These are phyloP conservation scores for Pelobates cultripes DNA, from an alignment of 2,797 vertebrate species.

Conservation along the genomic window DNA sequence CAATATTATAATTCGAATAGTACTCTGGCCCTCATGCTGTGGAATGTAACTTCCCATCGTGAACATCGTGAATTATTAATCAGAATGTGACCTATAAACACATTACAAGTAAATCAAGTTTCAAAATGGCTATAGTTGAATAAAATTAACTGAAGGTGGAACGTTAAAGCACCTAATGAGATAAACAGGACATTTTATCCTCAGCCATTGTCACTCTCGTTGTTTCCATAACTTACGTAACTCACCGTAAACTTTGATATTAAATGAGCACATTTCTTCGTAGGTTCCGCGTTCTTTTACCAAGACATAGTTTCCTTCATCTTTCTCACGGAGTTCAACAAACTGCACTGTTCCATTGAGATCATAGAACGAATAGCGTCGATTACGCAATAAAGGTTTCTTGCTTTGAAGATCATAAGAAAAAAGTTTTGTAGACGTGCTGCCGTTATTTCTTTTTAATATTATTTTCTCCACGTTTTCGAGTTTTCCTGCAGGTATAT, in stretches of 20 bases:
- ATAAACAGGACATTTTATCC: no score
- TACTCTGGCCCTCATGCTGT: no score
- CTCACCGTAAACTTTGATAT: slow-evolving; percentile 35
- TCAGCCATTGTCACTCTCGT: no score
- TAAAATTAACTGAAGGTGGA: no score
- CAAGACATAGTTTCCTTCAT: slow-evolving; percentile 2
- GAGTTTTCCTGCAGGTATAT: not conserved
- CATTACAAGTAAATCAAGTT: no score
- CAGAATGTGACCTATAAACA: no score
- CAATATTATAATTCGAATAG: no score
- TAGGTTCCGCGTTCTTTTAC: rapidly evolving
- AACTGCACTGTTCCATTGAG: not conserved
- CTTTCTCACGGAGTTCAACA: not conserved
- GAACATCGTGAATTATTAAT: no score
- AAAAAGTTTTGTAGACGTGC: not conserved
- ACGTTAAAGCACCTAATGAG: no score
- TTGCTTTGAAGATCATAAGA: not conserved
- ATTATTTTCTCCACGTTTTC: not conserved
- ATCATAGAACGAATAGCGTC: not conserved
- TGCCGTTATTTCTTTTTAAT: not conserved
- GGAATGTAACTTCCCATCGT: no score
- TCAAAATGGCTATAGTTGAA: no score
- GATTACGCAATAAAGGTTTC: no score
- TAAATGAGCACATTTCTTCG: not conserved
- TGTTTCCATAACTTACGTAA: not conserved